A percentile compares a stretch with the other conserved stretches of the same genome.
phyloP scores from a whole-genome alignment of 2,113 vertebrate species.

The Aegotheles bennettii region DNA sequence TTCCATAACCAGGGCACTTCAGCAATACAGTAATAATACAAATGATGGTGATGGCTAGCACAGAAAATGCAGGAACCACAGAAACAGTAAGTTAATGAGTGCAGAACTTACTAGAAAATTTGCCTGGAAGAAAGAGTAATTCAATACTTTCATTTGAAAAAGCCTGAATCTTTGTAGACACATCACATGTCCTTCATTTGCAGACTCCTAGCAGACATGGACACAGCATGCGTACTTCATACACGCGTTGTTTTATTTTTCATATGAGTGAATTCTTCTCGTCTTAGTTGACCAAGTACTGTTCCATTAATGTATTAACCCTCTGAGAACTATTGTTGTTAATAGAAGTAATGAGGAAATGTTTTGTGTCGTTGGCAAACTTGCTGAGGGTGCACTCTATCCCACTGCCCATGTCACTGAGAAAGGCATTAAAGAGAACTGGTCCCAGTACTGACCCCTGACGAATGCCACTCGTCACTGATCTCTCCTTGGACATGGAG shows the following conservation, averaged over 20 bases:
- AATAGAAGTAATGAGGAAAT: neutral
- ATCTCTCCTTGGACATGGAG: too few species aligned
- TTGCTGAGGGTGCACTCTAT: too few species aligned
- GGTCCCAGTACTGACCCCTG: too few species aligned
- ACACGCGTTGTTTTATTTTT: neutral
- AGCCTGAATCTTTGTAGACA: neutral
- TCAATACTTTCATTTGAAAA: neutral
- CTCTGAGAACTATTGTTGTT: neutral
- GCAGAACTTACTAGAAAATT: neutral
- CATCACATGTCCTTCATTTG: neutral
- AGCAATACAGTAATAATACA: neutral
- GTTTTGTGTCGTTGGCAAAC: neutral
- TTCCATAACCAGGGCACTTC: neutral
- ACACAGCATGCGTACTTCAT: neutral
- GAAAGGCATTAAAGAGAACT: too few species aligned
- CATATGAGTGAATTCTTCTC: neutral
- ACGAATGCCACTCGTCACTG: too few species aligned
- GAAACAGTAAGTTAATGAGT: neutral
- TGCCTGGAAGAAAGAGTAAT: neutral
- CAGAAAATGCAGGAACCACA: neutral
- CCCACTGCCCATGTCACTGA: too few species aligned
- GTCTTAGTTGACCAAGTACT: neutral
- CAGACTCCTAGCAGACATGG: neutral
- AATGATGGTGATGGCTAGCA: neutral
- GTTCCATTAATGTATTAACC: neutral